phyloP scores from a whole-genome alignment of 35 echinoderm and acorn worm genomes.

The Amphiura filiformis region DNA sequence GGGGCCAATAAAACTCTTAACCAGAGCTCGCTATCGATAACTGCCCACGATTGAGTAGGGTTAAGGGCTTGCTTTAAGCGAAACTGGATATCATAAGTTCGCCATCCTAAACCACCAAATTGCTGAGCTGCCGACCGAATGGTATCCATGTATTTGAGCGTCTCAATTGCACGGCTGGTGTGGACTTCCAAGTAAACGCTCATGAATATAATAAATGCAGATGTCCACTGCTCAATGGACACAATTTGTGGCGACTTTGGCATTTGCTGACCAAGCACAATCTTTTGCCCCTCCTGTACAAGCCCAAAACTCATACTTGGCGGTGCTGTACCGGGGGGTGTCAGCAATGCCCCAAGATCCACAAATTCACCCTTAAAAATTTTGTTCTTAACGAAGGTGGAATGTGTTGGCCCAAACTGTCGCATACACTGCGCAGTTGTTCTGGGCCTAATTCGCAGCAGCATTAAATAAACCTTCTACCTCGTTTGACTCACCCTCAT shows the following conservation, averaged over 20 bases:
- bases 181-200: background rate
- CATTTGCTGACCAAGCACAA: background rate
- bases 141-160: slow-evolving; percentile 27
- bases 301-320: background rate
- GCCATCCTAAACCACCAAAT: slow-evolving; percentile 18
- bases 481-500: too few species aligned
- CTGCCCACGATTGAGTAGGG: slow-evolving; percentile 7
- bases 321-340: background rate
- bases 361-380: slow-evolving; percentile 17
- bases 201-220: slow-evolving; percentile 18
- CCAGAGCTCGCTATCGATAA: slow-evolving; percentile 35
- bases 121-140: slow-evolving; percentile 20
- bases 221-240: slow-evolving; percentile 20
- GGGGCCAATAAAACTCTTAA: background rate
- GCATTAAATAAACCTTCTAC: too few species aligned
- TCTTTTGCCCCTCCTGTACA: background rate
- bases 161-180: background rate
- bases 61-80: slow-evolving; percentile 8
- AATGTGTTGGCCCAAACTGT: background rate
- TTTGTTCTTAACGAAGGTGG: background rate
- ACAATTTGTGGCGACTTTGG: too few species aligned
- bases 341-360: background rate
- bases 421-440: background rate
- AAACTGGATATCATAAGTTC: slow-evolving; percentile 28
- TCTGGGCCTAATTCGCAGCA: too few species aligned